A percentile compares a stretch with the other conserved stretches of the same genome.
Evolutionary conservation across 1,140 invertebrate genomes (phyloP).

Genomic region (Sycophaga agraensis): DNA sequence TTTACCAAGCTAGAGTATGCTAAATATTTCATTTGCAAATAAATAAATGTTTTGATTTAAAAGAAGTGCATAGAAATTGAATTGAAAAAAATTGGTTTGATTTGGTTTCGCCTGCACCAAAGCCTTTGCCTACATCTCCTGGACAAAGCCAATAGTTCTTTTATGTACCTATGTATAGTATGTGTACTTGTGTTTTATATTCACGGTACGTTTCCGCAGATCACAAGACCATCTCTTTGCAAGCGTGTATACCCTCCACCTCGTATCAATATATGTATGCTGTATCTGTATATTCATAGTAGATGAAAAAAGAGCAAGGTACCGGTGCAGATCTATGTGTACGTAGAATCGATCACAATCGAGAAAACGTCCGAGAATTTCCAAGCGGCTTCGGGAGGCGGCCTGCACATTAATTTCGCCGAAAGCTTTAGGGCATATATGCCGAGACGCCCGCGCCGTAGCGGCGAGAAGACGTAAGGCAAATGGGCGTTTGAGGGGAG

Average conservation of each 20-base stretch:
- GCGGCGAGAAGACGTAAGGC: too few relatives aligned
- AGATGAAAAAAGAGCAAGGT: slow-evolving; percentile 3
- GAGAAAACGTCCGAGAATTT: neutral
- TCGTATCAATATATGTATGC: neutral
- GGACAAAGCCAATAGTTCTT: neutral
- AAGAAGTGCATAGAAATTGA: neutral
- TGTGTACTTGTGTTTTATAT: slow-evolving; percentile 15
- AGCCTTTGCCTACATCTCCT: neutral
- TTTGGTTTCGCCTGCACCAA: neutral
- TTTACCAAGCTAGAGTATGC: too few relatives aligned
- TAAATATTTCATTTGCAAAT: neutral
- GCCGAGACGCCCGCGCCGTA: too few relatives aligned
- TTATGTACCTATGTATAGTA: neutral
- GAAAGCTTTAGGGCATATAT: too few relatives aligned
- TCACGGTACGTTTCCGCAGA: slow-evolving; percentile 34
- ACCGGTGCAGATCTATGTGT: neutral
- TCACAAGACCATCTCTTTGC: slow-evolving; percentile 18
- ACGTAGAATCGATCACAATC: neutral
- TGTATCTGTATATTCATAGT: slow-evolving; percentile 1
- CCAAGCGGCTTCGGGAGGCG: too few relatives aligned
- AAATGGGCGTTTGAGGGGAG: too few relatives aligned
- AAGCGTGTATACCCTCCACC: neutral
- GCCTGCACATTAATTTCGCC: too few relatives aligned
- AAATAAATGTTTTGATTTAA: neutral
- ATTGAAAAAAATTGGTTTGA: neutral